Evolutionary conservation across 2,888 invertebrate species (phyloP).

Genomic region (Stenolophus ochropezus): DNA sequence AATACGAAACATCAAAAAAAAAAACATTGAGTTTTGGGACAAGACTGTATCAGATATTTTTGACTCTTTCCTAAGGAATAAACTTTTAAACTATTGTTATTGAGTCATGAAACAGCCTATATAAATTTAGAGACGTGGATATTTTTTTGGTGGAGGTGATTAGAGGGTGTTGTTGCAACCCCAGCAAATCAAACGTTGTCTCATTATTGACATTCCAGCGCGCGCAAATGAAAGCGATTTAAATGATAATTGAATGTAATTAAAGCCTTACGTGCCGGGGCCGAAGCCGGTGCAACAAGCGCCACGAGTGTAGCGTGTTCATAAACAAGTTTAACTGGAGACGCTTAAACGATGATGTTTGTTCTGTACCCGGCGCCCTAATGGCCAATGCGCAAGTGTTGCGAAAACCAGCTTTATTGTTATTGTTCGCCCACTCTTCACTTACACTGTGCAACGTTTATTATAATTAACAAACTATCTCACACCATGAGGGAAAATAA

Average conservation of each 20-base stretch:
- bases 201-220: background rate
- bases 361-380: slow-evolving; percentile 20
- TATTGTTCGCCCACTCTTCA: background rate
- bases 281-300: slow-evolving; percentile 18
- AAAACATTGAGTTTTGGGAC: too few relatives aligned
- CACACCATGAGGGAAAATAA: too few relatives aligned
- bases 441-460: too few relatives aligned
- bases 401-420: background rate
- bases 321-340: slow-evolving; percentile 53
- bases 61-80: too few relatives aligned
- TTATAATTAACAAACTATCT: too few relatives aligned
- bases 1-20: too few relatives aligned
- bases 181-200: background rate
- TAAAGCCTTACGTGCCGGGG: slow-evolving; percentile 54
- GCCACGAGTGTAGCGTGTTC: slow-evolving; percentile 13
- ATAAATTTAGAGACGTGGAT: too few relatives aligned
- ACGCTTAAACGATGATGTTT: slow-evolving; percentile 46
- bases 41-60: too few relatives aligned
- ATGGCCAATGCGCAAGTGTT: slow-evolving; percentile 1
- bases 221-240: slow-evolving; percentile 58
- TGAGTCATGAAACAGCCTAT: too few relatives aligned
- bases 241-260: slow-evolving; percentile 60
- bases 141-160: too few relatives aligned
- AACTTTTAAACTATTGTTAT: too few relatives aligned
- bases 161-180: too few relatives aligned